Evolutionary conservation across 2,113 vertebrate species (phyloP).

Genomic region (Gymnorhina tibicen): DNA sequence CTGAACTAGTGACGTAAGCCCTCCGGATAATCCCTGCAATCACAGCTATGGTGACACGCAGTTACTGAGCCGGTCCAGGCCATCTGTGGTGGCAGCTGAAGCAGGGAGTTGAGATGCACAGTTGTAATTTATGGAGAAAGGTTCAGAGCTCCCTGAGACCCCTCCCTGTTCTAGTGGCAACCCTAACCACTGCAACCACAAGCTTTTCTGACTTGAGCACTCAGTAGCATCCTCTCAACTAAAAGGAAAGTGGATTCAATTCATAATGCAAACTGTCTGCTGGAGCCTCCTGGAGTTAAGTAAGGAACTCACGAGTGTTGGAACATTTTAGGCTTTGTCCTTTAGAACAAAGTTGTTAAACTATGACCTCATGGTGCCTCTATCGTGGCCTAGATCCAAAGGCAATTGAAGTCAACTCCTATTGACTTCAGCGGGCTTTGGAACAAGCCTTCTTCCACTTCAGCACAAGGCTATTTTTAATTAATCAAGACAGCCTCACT

Average conservation of each 20-base stretch:
- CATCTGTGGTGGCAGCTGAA: slow-evolving; percentile 34
- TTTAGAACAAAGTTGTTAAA: slow-evolving; percentile 29
- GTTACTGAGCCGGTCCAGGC: not conserved
- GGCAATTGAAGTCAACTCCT: slow-evolving; percentile 11
- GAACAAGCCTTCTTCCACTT: slow-evolving; percentile 28
- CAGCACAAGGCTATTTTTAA: slow-evolving; percentile 33
- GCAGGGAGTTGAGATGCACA: not conserved
- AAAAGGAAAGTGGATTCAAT: not conserved
- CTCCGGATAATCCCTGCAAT: not conserved
- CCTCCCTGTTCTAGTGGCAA: not conserved
- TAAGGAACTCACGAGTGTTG: not conserved
- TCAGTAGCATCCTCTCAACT: not conserved
- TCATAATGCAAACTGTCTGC: not conserved
- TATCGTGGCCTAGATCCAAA: not conserved
- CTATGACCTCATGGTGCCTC: slow-evolving; percentile 28
- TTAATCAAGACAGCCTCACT: not conserved
- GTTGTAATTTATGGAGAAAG: not conserved
- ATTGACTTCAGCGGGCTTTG: not conserved
- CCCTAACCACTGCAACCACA: not conserved
- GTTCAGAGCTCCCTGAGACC: not conserved
- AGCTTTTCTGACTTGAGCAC: slow-evolving; percentile 7
- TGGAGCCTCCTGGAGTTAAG: not conserved
- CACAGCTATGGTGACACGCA: not conserved
- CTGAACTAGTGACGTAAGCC: not conserved
- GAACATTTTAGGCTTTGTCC: slow-evolving; percentile 21